Conservation (phyloP, 2,797 vertebrate species). For the Leptoclinus maculatus region DNA sequence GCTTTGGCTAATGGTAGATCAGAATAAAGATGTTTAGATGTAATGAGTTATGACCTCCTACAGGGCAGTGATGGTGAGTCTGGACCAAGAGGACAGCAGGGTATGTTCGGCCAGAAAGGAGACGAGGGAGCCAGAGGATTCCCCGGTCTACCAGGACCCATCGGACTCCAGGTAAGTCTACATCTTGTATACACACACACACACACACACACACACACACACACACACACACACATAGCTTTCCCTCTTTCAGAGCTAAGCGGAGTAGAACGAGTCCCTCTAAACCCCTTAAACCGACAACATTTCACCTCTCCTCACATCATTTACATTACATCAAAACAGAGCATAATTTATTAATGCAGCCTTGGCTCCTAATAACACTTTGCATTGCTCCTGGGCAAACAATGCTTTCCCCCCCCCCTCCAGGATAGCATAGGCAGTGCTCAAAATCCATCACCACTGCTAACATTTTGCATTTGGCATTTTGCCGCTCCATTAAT, state of each 20-base stretch:
- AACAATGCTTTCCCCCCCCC: constrained; percentile 52
- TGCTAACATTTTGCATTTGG: constrained; percentile 63
- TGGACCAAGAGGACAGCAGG: constrained; percentile 97
- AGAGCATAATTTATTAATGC: constrained; percentile 76
- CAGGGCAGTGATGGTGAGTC: constrained; percentile 96
- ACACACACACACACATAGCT: constrained; percentile 11
- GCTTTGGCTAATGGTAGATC: constrained; percentile 36
- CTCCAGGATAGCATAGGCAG: constrained; percentile 51
- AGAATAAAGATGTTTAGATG: constrained; percentile 38
- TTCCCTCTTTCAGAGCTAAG: constrained; percentile 27
- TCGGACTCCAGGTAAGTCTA: constrained; percentile 92
- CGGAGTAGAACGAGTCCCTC: constrained; percentile 47
- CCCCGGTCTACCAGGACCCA: constrained; percentile 95
- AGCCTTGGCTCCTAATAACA: constrained; percentile 58
- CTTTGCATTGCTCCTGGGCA: constrained; percentile 64
- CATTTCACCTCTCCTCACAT: constrained; percentile 65
- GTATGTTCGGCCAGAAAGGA: constrained; percentile 99
- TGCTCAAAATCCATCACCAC: constrained; percentile 72
- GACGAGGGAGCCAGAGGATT: constrained; percentile 97
- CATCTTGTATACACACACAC: constrained; percentile 1
- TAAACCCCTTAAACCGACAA: constrained; percentile 39
- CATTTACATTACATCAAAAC: constrained; percentile 75
- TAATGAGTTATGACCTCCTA: constrained; percentile 47
- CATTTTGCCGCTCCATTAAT: constrained; percentile 63
- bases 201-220: neutral